Evolutionary conservation across 2,888 invertebrate species (phyloP).

Genomic region (Phyllotreta cruciferae): DNA sequence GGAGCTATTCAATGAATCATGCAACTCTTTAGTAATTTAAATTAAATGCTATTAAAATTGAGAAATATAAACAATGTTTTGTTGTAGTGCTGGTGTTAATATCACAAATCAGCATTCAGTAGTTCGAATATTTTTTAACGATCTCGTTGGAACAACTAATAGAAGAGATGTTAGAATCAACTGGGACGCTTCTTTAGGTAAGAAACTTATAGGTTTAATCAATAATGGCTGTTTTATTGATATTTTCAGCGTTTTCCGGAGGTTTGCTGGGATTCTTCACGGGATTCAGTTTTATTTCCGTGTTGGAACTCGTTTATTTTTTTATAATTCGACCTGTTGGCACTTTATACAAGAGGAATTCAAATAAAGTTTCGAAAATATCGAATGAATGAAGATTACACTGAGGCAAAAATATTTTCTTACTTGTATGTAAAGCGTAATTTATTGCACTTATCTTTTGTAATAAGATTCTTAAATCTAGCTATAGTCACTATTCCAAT

Average conservation of each 20-base stretch:
- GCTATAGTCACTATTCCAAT: no score
- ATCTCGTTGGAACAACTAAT: slow-evolving; percentile 71
- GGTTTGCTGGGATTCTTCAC: slow-evolving; percentile 73
- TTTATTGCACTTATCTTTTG: no score
- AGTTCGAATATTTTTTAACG: slow-evolving; percentile 71
- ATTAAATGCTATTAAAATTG: neutral
- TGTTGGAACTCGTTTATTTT: slow-evolving; percentile 71
- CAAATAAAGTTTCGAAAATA: neutral
- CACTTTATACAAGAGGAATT: neutral
- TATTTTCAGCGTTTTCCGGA: slow-evolving; percentile 72
- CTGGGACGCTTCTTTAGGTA: slow-evolving; percentile 75
- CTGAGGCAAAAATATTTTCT: no score
- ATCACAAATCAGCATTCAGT: slow-evolving; percentile 64
- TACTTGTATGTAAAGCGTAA: no score
- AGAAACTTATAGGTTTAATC: neutral
- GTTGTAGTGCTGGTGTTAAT: slow-evolving; percentile 52
- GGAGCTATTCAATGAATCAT: slow-evolving; percentile 42
- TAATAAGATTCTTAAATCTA: no score
- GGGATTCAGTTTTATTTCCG: slow-evolving; percentile 74
- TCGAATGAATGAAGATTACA: neutral
- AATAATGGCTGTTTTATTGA: neutral
- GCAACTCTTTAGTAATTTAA: slow-evolving; percentile 42
- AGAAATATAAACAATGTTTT: neutral
- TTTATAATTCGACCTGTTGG: slow-evolving; percentile 56
- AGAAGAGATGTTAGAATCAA: slow-evolving; percentile 72